These are phyloP conservation scores for Sipha flava DNA, from an alignment of 1,140 invertebrate genomes.

Conservation along the genomic window DNA sequence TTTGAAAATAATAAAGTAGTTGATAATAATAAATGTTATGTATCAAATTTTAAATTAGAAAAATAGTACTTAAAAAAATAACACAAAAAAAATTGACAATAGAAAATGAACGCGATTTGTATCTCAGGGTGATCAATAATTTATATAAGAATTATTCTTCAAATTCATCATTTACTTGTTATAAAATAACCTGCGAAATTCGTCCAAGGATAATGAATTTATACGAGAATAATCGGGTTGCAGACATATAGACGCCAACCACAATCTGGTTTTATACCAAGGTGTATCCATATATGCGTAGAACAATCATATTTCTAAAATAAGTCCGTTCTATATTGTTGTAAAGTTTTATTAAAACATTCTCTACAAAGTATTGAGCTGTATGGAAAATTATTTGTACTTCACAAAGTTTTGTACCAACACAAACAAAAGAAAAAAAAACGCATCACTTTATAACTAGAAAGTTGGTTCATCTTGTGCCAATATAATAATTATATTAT, in stretches of 20 bases:
- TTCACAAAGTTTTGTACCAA: not conserved
- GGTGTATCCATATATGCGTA: not conserved
- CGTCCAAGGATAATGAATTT: not conserved
- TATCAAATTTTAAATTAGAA: too few relatives aligned
- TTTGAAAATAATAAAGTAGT: too few relatives aligned
- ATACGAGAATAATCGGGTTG: not conserved
- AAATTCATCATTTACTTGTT: not conserved
- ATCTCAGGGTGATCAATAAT: too few relatives aligned
- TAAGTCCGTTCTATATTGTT: too few relatives aligned
- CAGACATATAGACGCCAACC: not conserved
- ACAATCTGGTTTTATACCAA: not conserved
- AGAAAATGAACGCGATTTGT: too few relatives aligned
- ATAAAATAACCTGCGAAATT: too few relatives aligned
- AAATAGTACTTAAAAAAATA: not conserved
- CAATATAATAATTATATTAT: conserved; percentile 28
- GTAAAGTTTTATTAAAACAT: too few relatives aligned
- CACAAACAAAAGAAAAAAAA: not conserved
- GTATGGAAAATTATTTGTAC: not conserved
- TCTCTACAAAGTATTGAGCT: too few relatives aligned
- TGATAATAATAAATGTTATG: too few relatives aligned
- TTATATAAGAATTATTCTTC: not conserved
- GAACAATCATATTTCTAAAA: too few relatives aligned
- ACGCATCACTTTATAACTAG: conserved; percentile 15
- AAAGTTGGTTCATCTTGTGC: conserved; percentile 27
- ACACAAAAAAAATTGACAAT: too few relatives aligned